Base-by-base conservation (phyloP, 2,888 invertebrate genomes). In the Laothoe populi region DNA sequence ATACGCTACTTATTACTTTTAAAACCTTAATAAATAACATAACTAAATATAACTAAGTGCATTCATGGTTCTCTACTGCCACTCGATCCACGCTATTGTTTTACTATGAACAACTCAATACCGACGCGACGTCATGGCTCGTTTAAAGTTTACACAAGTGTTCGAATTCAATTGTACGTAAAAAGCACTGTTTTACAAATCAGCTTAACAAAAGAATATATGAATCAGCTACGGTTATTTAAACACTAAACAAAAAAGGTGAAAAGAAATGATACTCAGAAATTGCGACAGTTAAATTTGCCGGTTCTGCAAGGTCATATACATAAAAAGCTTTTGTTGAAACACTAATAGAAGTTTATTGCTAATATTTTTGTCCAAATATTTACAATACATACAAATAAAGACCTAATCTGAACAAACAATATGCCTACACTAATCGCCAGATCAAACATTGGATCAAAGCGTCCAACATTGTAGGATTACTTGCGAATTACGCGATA, bases 101-200 rank as follows among this genome's bases (percentile, higher is more conserved):
- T 13, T 11, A 11, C 38, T 38, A 38, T 8, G 13, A 38, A 38
- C 38, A 38, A 38, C 11, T 4, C 4, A 1, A 38, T 31, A 4
- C n/a, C n/a, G n/a, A n/a, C n/a, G n/a, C n/a, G n/a, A n/a, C 5
- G 31, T 53, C 10, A 53, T 16, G 53, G 10, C 31, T 53, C 49
- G 44, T 67, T 48, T 53, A 40, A 66, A 38, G 21, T 40, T 40
- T 49, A 53, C 58, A 57, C 64, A 60, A 63, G 59, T 61, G 48
- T 63, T 53, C 60, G 21, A 62, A 38, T 38, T 38, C 1, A 38
- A 38, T 66, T 62, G 67, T 64, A 63, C 26, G 26, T 3, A 53
- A 53, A 53, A 53, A 53, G 31, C 31, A 31, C 31, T 3, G 31
- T 53, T 46, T 46, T 31, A 53, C 53, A 53, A 53, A 53, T 53